Percentiles rank a stretch among this genome's conserved stretches.
Evolutionary conservation across 2,113 vertebrate genomes (phyloP).

Genomic region (Burhinus bistriatus): DNA sequence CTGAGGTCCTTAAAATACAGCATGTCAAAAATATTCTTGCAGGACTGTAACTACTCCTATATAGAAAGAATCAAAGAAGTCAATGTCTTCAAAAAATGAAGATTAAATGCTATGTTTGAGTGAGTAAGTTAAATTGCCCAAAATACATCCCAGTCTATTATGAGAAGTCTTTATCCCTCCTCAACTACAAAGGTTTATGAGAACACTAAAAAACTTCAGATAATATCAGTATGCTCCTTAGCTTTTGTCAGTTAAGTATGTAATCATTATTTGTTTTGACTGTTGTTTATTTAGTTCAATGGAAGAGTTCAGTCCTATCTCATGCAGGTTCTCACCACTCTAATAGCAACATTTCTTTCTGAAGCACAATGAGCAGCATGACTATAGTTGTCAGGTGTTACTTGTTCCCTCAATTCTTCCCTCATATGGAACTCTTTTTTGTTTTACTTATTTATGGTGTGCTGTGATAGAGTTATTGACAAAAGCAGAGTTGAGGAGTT

Average conservation of each 20-base stretch:
- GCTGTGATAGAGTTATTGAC: not conserved
- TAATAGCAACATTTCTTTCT: not conserved
- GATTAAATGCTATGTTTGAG: constrained; percentile 13
- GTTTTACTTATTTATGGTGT: not conserved
- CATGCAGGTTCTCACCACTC: not conserved
- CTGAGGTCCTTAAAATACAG: constrained; percentile 14
- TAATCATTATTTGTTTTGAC: not conserved
- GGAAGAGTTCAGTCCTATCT: not conserved
- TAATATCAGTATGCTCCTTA: not conserved
- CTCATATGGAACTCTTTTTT: not conserved
- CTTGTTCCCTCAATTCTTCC: not conserved
- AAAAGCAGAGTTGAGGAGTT: not conserved
- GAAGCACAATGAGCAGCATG: not conserved
- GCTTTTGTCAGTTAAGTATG: not conserved
- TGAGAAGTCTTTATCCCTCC: not conserved
- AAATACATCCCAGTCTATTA: not conserved
- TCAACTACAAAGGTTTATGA: not conserved
- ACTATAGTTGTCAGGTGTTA: not conserved
- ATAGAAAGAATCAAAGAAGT: not conserved
- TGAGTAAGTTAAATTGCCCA: not conserved
- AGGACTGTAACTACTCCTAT: constrained; percentile 5
- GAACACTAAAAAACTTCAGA: not conserved
- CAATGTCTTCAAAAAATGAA: constrained; percentile 41
- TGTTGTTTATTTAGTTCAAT: not conserved
- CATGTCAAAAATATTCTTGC: constrained; percentile 1